Percentiles rank a stretch among this genome's conserved stretches.
Evolutionary conservation across 2,113 vertebrate genomes (phyloP).

Genomic region (Sigmodon hispidus): DNA sequence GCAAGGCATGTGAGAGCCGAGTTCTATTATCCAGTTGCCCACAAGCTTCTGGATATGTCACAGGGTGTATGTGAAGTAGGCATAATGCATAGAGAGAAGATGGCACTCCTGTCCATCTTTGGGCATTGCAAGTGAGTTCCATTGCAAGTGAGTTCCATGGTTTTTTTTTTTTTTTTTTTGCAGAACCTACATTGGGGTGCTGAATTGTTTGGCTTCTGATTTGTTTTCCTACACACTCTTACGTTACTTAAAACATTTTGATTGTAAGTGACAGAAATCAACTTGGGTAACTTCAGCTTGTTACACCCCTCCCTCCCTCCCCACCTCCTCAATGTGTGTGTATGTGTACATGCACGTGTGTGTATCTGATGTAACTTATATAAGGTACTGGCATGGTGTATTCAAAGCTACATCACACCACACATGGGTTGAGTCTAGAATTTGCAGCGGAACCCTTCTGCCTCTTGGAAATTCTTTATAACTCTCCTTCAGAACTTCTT

Average conservation of each 20-base stretch:
- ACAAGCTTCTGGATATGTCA: not conserved
- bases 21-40: not conserved
- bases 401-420: not conserved
- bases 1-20: not conserved
- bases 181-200: not conserved
- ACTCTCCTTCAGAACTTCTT: not conserved
- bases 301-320: too few species aligned
- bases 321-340: not conserved
- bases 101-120: not conserved
- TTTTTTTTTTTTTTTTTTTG: too few species aligned
- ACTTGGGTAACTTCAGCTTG: not conserved
- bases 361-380: not conserved
- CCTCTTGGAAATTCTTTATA: not conserved
- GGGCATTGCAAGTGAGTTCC: not conserved
- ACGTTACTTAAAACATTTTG: not conserved
- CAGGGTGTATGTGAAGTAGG: not conserved
- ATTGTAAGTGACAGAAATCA: slow-evolving; percentile 19
- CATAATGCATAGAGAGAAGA: not conserved
- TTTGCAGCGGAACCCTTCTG: slow-evolving; percentile 7
- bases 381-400: not conserved
- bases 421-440: not conserved
- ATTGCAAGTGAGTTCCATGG: not conserved
- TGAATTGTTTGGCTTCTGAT: not conserved
- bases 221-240: not conserved
- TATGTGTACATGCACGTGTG: not conserved